A percentile compares a stretch with the other conserved stretches of the same genome.
These are phyloP conservation scores for Drosophila meridiana DNA, from an alignment of 2,888 invertebrate genomes.

Conservation along the genomic window DNA sequence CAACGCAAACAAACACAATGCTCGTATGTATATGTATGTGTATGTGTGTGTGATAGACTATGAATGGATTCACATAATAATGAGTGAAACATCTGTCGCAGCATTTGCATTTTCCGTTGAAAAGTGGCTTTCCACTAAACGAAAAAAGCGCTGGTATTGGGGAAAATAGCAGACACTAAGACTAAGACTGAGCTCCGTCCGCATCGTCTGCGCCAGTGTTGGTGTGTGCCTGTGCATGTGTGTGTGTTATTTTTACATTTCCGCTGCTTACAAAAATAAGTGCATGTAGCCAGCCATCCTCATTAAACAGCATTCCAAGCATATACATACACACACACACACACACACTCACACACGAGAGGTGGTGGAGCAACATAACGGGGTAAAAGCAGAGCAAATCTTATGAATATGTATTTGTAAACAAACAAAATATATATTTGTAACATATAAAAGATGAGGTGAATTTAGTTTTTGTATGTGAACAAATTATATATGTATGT, in stretches of 20 bases:
- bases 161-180: slow-evolving; percentile 48
- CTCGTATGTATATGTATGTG: neutral
- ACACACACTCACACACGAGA: slow-evolving; percentile 17
- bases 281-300: slow-evolving; percentile 26
- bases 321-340: slow-evolving; percentile 26
- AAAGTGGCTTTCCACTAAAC: slow-evolving; percentile 61
- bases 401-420: slow-evolving; percentile 18
- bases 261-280: slow-evolving; percentile 75
- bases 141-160: slow-evolving; percentile 39
- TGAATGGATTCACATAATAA: slow-evolving; percentile 53
- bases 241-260: slow-evolving; percentile 79
- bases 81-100: slow-evolving; percentile 69
- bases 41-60: neutral
- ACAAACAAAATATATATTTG: slow-evolving; percentile 1
- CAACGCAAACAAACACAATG: slow-evolving; percentile 11
- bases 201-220: slow-evolving; percentile 42
- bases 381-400: slow-evolving; percentile 42
- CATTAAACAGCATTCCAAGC: slow-evolving; percentile 59
- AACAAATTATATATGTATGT: slow-evolving; percentile 8
- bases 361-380: slow-evolving; percentile 17
- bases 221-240: slow-evolving; percentile 41
- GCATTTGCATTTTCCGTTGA: slow-evolving; percentile 69
- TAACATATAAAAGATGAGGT: neutral
- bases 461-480: neutral
- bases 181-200: slow-evolving; percentile 46